These are phyloP conservation scores for Pterocles gutturalis DNA, from an alignment of 2,113 vertebrate species.

Conservation along the genomic window DNA sequence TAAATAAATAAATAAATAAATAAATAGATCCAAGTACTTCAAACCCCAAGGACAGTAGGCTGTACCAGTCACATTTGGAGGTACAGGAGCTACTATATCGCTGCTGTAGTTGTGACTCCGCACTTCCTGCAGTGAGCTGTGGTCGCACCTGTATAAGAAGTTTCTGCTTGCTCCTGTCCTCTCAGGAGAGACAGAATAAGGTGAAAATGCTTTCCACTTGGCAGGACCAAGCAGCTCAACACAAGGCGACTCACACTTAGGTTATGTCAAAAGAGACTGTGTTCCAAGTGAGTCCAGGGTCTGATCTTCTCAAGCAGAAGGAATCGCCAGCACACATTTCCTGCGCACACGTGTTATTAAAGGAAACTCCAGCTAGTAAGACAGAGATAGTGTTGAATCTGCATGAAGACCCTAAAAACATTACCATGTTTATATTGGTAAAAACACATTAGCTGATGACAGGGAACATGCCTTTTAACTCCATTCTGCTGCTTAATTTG, in stretches of 20 bases:
- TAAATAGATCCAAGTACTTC: not conserved
- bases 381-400: not conserved
- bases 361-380: not conserved
- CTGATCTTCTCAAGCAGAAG: not conserved
- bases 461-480: not conserved
- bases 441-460: not conserved
- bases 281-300: not conserved
- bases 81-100: not conserved
- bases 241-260: not conserved
- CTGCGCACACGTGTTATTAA: not conserved
- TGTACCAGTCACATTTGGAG: not conserved
- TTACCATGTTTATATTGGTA: not conserved
- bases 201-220: not conserved
- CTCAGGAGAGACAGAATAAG: not conserved
- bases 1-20: no score
- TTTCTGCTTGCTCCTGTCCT: not conserved
- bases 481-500: not conserved
- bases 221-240: not conserved
- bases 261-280: not conserved
- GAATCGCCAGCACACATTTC: not conserved
- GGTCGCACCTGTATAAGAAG: accelerated
- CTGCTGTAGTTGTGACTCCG: not conserved
- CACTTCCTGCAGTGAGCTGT: not conserved
- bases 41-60: not conserved
- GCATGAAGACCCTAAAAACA: not conserved